Percentiles rank a stretch among this genome's conserved stretches.
Conservation (phyloP, 2,113 vertebrate species). For the Sisor rabdophorus region DNA sequence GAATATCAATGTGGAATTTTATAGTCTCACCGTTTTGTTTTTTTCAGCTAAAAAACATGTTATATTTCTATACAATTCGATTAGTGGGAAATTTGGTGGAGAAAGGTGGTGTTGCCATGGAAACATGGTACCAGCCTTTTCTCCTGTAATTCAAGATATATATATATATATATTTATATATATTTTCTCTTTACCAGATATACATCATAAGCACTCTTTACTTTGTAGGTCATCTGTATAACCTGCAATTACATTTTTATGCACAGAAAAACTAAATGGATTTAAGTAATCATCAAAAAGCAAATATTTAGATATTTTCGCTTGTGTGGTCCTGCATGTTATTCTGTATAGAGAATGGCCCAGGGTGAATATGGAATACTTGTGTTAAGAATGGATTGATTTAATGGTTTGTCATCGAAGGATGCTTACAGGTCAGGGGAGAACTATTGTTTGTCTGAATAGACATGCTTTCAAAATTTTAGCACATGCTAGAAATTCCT, state of each 20-base stretch:
- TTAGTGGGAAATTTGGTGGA: constrained; percentile 29
- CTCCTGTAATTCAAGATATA: constrained; percentile 16
- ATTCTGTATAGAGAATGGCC: not conserved
- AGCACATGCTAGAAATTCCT: not conserved
- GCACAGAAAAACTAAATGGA: not conserved
- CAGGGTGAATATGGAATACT: not conserved
- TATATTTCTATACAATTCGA: constrained; percentile 24
- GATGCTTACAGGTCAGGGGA: not conserved
- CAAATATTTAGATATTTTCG: not conserved
- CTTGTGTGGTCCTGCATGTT: not conserved
- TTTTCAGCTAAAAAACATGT: constrained; percentile 1
- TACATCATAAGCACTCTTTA: not conserved
- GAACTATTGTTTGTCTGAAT: not conserved
- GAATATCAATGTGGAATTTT: not conserved
- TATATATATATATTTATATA: not conserved
- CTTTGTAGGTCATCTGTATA: constrained; percentile 48
- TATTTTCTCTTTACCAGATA: not conserved
- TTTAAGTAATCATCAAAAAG: not conserved
- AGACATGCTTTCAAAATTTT: constrained; percentile 17
- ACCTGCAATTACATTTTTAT: constrained; percentile 39
- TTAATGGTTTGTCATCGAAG: constrained; percentile 9
- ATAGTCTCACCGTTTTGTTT: not conserved
- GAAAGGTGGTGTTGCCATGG: constrained; percentile 47
- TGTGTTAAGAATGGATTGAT: not conserved
- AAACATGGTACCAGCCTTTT: constrained; percentile 35